A percentile compares a stretch with the other conserved stretches of the same genome.
These are phyloP conservation scores for Polyergus mexicanus DNA, from an alignment of 1,140 invertebrate genomes.

Conservation along the genomic window DNA sequence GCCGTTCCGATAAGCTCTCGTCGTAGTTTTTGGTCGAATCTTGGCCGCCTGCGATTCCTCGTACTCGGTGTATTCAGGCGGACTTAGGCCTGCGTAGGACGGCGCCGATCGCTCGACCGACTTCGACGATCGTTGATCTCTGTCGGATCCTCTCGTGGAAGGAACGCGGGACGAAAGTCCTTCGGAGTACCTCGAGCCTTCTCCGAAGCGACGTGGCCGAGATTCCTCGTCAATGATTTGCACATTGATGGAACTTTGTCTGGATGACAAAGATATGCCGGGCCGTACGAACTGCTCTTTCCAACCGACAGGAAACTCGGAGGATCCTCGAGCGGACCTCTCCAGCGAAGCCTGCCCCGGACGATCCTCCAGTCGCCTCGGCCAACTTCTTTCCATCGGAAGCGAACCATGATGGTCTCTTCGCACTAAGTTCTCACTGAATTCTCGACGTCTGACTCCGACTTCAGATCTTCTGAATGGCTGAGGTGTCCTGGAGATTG, in stretches of 20 bases:
- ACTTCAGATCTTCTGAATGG: slow-evolving; percentile 71
- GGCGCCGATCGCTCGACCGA: slow-evolving; percentile 61
- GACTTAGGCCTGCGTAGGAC: slow-evolving; percentile 65
- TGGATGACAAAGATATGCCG: background rate
- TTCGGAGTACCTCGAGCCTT: background rate
- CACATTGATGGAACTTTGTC: slow-evolving; percentile 43
- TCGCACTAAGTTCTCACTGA: slow-evolving; percentile 7
- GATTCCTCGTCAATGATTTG: background rate
- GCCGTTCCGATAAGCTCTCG: slow-evolving; percentile 30
- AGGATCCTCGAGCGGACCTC: slow-evolving; percentile 21
- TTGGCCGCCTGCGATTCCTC: slow-evolving; percentile 65
- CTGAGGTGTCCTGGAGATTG: slow-evolving; percentile 76
- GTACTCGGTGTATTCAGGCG: slow-evolving; percentile 57
- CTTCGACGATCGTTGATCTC: background rate
- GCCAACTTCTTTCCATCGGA: slow-evolving; percentile 33
- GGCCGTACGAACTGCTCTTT: slow-evolving; percentile 8
- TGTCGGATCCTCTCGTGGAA: slow-evolving; percentile 14
- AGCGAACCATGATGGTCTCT: slow-evolving; percentile 64
- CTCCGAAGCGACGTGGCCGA: background rate
- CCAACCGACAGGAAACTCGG: slow-evolving; percentile 16
- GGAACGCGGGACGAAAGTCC: slow-evolving; percentile 23
- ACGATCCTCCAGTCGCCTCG: slow-evolving; percentile 36
- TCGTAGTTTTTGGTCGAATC: slow-evolving; percentile 73
- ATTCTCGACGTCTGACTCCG: slow-evolving; percentile 18
- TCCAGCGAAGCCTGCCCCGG: slow-evolving; percentile 16